phyloP scores from a whole-genome alignment of 2,797 vertebrate species.

The Hoplostethus mediterraneus region DNA sequence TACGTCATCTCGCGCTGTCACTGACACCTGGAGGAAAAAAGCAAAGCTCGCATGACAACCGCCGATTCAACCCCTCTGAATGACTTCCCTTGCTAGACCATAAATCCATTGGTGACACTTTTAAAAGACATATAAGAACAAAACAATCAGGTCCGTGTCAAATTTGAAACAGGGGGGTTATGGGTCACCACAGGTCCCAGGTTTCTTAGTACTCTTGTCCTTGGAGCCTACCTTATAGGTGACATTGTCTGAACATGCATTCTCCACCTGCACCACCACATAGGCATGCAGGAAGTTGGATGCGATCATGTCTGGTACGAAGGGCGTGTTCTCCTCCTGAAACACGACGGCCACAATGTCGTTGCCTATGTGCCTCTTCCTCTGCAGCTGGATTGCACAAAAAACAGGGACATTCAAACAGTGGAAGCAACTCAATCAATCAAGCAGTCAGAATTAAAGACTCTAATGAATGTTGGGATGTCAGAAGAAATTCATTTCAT shows the following conservation, averaged over 20 bases:
- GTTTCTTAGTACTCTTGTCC: neutral
- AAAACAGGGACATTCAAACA: slow-evolving; percentile 49
- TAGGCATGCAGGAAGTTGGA: slow-evolving; percentile 98
- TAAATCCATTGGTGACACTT: neutral
- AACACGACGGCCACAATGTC: slow-evolving; percentile 97
- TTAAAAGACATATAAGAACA: neutral
- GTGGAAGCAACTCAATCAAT: no score
- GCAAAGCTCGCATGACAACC: neutral
- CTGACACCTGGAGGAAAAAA: slow-evolving; percentile 87
- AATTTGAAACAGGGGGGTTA: neutral
- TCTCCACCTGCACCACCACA: slow-evolving; percentile 94
- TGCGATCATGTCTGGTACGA: slow-evolving; percentile 99
- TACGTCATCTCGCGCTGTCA: slow-evolving; percentile 94
- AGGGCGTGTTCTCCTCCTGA: slow-evolving; percentile 97
- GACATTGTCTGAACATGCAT: slow-evolving; percentile 84
- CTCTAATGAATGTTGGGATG: neutral
- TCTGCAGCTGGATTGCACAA: slow-evolving; percentile 88
- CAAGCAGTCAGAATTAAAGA: no score
- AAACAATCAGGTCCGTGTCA: slow-evolving; percentile 6
- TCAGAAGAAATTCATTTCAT: slow-evolving; percentile 2
- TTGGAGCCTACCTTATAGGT: slow-evolving; percentile 90
- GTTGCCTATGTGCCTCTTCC: slow-evolving; percentile 97
- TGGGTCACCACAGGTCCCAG: neutral
- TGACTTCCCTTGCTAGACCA: neutral
- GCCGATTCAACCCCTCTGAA: neutral